Evolutionary conservation across 2,888 invertebrate genomes (phyloP).

Genomic region (Drosophila paucipuncta): DNA sequence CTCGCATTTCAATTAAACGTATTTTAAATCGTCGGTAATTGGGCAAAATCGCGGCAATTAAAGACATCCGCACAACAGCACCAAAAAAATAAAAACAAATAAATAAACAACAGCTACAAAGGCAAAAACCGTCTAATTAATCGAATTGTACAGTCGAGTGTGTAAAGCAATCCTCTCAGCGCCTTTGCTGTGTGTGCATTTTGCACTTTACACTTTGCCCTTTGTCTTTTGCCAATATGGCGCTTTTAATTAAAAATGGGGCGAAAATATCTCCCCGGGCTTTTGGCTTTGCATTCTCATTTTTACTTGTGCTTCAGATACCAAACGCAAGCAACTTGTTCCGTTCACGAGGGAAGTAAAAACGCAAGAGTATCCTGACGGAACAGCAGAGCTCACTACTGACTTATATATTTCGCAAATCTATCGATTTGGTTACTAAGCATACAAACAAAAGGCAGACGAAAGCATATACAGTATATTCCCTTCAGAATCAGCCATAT

Average conservation of each 20-base stretch:
- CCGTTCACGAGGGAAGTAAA: slow-evolving; percentile 33
- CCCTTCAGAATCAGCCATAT: not conserved
- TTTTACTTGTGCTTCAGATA: slow-evolving; percentile 34
- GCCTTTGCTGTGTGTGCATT: slow-evolving; percentile 45
- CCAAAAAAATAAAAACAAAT: not conserved
- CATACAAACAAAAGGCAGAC: not conserved
- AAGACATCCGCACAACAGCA: slow-evolving; percentile 13
- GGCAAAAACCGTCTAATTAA: slow-evolving; percentile 69
- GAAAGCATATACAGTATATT: not conserved
- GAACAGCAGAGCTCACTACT: not conserved
- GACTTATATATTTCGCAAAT: not conserved
- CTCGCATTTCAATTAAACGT: slow-evolving; percentile 57
- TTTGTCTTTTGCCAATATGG: slow-evolving; percentile 52
- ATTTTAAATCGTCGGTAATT: slow-evolving; percentile 47
- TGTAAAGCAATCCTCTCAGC: slow-evolving; percentile 39
- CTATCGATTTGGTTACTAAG: not conserved
- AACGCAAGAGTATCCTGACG: slow-evolving; percentile 17
- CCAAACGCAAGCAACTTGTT: slow-evolving; percentile 30
- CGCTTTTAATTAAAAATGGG: slow-evolving; percentile 73
- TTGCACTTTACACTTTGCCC: slow-evolving; percentile 27
- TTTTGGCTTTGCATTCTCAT: slow-evolving; percentile 43
- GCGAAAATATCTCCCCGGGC: slow-evolving; percentile 32
- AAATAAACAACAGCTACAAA: slow-evolving; percentile 9
- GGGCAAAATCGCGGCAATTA: slow-evolving; percentile 21
- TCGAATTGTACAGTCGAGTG: slow-evolving; percentile 61